Base-by-base conservation (phyloP, 64 coral and sea anemone species). In the Stylophora pistillata region DNA sequence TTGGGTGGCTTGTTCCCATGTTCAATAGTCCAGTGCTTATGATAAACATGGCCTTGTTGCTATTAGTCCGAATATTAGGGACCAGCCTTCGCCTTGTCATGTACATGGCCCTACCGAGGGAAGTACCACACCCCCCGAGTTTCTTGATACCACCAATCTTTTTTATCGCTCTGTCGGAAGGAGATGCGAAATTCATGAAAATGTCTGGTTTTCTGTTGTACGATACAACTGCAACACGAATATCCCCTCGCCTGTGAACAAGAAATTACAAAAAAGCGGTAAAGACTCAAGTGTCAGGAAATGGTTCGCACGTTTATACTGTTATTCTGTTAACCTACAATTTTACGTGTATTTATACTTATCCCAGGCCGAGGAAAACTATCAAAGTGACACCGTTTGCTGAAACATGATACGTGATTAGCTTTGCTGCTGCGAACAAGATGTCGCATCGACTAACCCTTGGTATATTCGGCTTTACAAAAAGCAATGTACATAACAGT, bases 31-130 rank as follows among this genome's bases (percentile, higher is more conserved):
- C 90, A 37, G 59, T 91, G 18, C 80, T 86, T 52, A 91, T 78
- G 10, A 91, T 85, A 56, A 91, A 91, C 60, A 91, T 37, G 20
- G 90, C 90, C 32, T 87, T 87, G 11, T 91, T 91, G 82, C 90
- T 91, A 41, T 78, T 80, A 31, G 26, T 54, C 9, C 90, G 72
- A 17, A n/a, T 62, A 9, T 34, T 62, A 5, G 90, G 90, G 11
- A 80, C 28, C 14, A 91, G 29, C 4, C 72, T 58, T 16, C 74
- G 82, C 30, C 80, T 55, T 60, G 84, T 56, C 30, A 78, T 71
- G 73, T 81, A 85, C 58, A 91, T 85, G 41, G 81, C 59, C 17
- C 82, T 62, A 18, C 90, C 90, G 18, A 91, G 73, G 10, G 82
- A 78, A 55, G 80, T 78, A 15, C 90, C 90, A 53, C 90, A 91